Conservation (phyloP, 2,113 vertebrate genomes). For the Lampris incognitus region DNA sequence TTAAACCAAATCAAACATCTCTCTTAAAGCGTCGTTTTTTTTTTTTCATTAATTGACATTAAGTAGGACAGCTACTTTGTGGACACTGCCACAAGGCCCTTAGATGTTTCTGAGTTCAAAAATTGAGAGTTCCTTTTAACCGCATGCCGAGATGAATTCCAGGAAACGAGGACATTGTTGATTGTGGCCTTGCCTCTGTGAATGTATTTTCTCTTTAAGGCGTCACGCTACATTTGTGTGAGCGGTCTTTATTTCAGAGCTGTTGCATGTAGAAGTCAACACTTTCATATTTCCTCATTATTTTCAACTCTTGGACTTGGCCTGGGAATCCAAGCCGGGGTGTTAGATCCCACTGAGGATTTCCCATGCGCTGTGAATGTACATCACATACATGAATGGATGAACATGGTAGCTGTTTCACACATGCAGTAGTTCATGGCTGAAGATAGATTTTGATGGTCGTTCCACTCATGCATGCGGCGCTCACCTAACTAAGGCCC, state of each 20-base stretch:
- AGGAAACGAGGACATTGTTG: background rate
- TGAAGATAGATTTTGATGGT: background rate
- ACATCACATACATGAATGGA: background rate
- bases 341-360: background rate
- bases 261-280: too few species aligned
- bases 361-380: background rate
- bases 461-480: background rate
- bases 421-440: background rate
- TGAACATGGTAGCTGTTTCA: background rate
- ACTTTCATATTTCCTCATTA: background rate
- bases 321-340: background rate
- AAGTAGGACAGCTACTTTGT: background rate
- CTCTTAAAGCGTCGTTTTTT: too few species aligned
- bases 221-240: too few species aligned
- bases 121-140: background rate
- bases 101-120: background rate
- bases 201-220: too few species aligned
- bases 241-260: too few species aligned
- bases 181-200: background rate
- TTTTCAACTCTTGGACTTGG: background rate
- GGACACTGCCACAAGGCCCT: background rate
- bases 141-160: background rate
- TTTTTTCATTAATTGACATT: background rate
- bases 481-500: background rate
- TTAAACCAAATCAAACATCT: too few species aligned